Base-by-base conservation (phyloP, 2,797 vertebrate species). In the Lagorchestes hirsutus region DNA sequence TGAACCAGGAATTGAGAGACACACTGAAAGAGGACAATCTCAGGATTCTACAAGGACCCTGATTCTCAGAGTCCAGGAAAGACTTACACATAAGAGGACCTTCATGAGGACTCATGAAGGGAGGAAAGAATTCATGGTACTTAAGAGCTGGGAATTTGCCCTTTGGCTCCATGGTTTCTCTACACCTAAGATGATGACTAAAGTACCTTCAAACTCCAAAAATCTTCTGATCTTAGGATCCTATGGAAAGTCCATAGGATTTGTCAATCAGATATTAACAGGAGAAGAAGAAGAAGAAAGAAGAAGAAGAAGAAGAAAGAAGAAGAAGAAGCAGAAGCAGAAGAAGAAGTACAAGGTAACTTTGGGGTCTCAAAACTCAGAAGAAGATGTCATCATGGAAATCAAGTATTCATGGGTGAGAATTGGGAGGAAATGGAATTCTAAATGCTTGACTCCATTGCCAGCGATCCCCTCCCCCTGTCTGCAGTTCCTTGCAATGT, bases 371-470 rank as follows among this genome's bases (percentile, higher is more conserved):
- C 74, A 87, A 50, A 87, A 87, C 40, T 50, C 74, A 82, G 18
- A 40, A n/a, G 18, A 82, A 82, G 67, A 22, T 40, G n/a, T 82
- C 67, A 50, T 87, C 67, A 50, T 46, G 24, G 74, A 82, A 82
- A 82, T 82, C 16, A 82, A 82, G 18, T 82, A 74, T 74, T 74
- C 56, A 22, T 24, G 56, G 92, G 46, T 90, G 31, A 93, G 50
- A 95, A 95, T 14, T 46, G 50, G 31, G 56, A 92, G 93, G 34
- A 56, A 92, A 87, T 50, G 24, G n/a, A 82, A 57, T 55, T 58
- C 67, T 90, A 55, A 95, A 55, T 55, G 74, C 74, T 87, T 4
- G 12, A 8, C 34, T 94, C 52, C 91, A 90, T 95, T 62, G 29
- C n/a, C 40, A 50, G 29, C 24, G 27, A 3, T 92, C 54, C 12